Conservation (phyloP, 2,113 vertebrate species). For the Eurystomus gularis region DNA sequence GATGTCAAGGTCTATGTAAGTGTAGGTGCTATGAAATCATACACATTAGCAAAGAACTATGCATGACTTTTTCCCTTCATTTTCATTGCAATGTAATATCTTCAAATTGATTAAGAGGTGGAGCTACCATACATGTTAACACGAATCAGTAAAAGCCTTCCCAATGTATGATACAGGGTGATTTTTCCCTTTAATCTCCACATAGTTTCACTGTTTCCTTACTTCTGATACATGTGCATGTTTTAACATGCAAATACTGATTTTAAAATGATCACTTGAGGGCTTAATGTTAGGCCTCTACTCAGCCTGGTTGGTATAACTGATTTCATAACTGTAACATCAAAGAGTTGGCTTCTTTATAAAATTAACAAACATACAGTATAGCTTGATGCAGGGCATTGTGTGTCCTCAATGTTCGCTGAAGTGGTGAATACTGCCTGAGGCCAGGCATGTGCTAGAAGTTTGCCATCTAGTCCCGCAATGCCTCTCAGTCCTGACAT, state of each 20-base stretch:
- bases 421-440: not conserved
- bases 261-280: not conserved
- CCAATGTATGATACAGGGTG: not conserved
- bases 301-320: not conserved
- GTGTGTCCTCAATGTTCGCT: not conserved
- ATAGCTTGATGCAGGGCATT: not conserved
- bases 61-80: not conserved
- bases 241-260: not conserved
- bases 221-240: rapidly evolving
- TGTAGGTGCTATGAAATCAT: not conserved
- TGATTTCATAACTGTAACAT: not conserved
- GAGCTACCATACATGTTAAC: not conserved
- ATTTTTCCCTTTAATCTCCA: not conserved
- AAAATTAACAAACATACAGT: not conserved
- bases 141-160: not conserved
- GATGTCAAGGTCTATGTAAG: not conserved
- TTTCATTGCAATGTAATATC: not conserved
- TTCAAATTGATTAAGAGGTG: not conserved
- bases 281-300: no score
- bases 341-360: not conserved
- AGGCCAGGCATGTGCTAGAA: not conserved
- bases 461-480: not conserved
- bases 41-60: not conserved
- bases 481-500: not conserved
- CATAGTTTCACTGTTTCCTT: not conserved